These are phyloP conservation scores for Electrona antarctica DNA, from an alignment of 2,113 vertebrate genomes.

Conservation along the genomic window DNA sequence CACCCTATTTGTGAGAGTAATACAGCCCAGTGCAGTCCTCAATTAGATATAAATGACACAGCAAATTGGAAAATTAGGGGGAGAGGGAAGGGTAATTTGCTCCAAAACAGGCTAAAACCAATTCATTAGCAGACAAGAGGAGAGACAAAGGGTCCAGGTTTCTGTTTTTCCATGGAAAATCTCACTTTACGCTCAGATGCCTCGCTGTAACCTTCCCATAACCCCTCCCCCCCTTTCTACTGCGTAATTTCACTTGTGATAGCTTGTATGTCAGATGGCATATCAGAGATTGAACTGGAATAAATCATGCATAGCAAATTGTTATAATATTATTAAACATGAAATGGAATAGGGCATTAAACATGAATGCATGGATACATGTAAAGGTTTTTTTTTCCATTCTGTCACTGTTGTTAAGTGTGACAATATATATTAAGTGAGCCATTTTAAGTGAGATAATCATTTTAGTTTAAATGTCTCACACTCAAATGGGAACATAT, in stretches of 20 bases:
- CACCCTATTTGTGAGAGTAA: slow-evolving; percentile 80
- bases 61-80: slow-evolving; percentile 85
- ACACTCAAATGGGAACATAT: too few relatives aligned
- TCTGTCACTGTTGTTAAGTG: too few relatives aligned
- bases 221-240: neutral
- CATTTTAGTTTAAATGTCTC: too few relatives aligned
- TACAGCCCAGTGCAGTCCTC: slow-evolving; percentile 76
- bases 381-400: too few relatives aligned
- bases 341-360: too few relatives aligned
- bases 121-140: slow-evolving; percentile 77
- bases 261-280: neutral
- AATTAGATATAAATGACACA: slow-evolving; percentile 84
- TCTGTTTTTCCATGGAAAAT: slow-evolving; percentile 65
- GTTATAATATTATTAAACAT: too few relatives aligned
- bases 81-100: slow-evolving; percentile 81
- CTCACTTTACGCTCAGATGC: slow-evolving; percentile 36
- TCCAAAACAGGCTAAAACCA: slow-evolving; percentile 82
- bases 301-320: too few relatives aligned
- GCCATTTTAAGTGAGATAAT: too few relatives aligned
- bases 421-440: too few relatives aligned
- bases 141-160: slow-evolving; percentile 59
- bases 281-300: too few relatives aligned
- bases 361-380: too few relatives aligned
- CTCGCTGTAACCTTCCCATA: slow-evolving; percentile 43
- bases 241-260: slow-evolving; percentile 4